phyloP scores from a whole-genome alignment of 2,888 invertebrate genomes.

The Cantharis rufa region DNA sequence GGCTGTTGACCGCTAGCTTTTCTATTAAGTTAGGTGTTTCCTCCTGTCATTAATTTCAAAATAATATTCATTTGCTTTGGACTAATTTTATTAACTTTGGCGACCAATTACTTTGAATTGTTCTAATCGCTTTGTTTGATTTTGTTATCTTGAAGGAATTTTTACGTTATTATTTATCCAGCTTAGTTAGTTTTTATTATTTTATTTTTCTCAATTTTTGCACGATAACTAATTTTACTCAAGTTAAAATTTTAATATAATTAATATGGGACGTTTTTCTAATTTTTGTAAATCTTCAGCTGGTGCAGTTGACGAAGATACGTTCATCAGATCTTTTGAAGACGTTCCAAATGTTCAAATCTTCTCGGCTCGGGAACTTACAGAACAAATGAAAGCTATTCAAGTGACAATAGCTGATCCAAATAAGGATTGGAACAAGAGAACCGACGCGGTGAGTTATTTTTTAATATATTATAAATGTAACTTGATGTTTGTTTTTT shows the following conservation, averaged over 20 bases:
- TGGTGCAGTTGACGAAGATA: constrained; percentile 88
- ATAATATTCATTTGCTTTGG: background rate
- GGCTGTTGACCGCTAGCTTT: background rate
- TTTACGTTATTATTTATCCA: background rate
- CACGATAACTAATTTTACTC: background rate
- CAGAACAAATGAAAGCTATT: constrained; percentile 77
- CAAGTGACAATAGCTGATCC: constrained; percentile 78
- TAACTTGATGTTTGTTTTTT: background rate
- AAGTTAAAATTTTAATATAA: background rate
- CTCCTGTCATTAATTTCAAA: background rate
- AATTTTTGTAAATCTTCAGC: constrained; percentile 54
- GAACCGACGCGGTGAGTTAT: constrained; percentile 81
- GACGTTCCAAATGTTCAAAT: constrained; percentile 80
- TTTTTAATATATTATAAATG: background rate
- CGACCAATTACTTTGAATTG: background rate
- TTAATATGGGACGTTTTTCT: background rate
- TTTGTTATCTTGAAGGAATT: background rate
- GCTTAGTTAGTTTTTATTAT: background rate
- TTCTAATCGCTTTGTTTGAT: background rate
- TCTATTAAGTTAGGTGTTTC: background rate
- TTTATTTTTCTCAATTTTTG: background rate
- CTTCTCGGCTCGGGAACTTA: constrained; percentile 82
- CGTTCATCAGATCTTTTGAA: constrained; percentile 85
- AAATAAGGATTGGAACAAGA: constrained; percentile 90
- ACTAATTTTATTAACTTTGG: background rate